Base-by-base conservation (phyloP, 2,113 vertebrate species). In the Puffinus mauretanicus region DNA sequence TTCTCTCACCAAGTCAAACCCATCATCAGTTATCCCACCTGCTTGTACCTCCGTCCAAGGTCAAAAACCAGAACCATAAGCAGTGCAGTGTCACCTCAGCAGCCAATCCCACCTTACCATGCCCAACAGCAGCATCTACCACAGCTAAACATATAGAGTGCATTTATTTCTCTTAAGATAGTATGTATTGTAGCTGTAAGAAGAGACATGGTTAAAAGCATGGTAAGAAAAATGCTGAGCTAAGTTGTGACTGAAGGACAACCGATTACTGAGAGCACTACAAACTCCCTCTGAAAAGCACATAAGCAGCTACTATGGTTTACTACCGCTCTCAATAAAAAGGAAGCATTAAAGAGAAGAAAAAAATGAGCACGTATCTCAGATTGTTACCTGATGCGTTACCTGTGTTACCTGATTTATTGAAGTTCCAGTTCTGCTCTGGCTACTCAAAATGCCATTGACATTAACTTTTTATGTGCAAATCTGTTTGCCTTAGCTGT, bases 41-140 rank as follows among this genome's bases (percentile, higher is more conserved):
- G 30, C 52, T 46, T 1, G 0, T n/a, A 24, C 18, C 34, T 78
- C 62, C 5, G 8, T 7, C n/a, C 1, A 0, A 85, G 17, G 44
- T 65, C 21, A 85, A 57, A 86, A 46, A 11, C 2, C 9, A 40
- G 62, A 29, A 38, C 15, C 16, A 2, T 2, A 9, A 60, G 16
- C 8, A 57, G 16, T 4, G 20, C 38, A 54, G 32, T 0, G 2
- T 26, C 65, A 73, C 27, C 14, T 67, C 36, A 26, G 30, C 55
- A 77, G 34, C 14, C 44, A 90, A 15, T 14, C 29, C 30, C 72
- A 52, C 30, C 20, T 36, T 7, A 40, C 9, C 14, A 3, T 5
- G 8, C 18, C 30, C 36, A 47, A 25, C 38, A 52, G 38, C 42
- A 90, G 51, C 15, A 11, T 5, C 8, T 44, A 29, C 13, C 55